Evolutionary conservation across 2,113 vertebrate genomes (phyloP), one percentile per base, ranked within the genome.

Genomic region (Malurus cyaneus): DNA sequence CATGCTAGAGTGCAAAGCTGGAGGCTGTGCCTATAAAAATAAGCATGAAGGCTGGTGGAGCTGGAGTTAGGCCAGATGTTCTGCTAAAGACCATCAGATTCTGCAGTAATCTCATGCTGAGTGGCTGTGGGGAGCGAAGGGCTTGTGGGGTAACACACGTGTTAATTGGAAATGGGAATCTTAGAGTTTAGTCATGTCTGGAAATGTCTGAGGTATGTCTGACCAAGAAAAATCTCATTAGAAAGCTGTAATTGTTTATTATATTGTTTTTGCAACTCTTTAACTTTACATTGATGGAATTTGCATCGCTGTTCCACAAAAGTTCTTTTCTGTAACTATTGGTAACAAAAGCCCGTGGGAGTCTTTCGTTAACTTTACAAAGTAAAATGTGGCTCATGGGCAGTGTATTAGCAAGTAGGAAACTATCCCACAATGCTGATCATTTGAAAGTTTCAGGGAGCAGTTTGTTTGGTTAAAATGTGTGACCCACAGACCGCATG

Each of bases 11-110:
- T 0, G 11, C 57, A 69, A 62, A 91, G 65, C 92, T 93, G 92
- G 81, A 96, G 87, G 88, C 95, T 78, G 61, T 88, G 90, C 86
- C 94, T 97, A 16, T 93, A 94, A 95, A 96, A 97, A 96, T 49
- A 96, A 91, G 70, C 72, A 47, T 81, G 67, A 89, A 82, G 76
- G 57, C 90, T 89, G 80, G 91, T 82, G 62, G 47, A 77, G 74
- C 76, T 96, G 91, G 94, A 93, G 42, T 61, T 86, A 41, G 31
- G 85, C 92, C 96, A 94, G 39, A 36, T 79, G 41, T 49, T 82
- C 61, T 86, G 5, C 79, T 92, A 69, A 95, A 90, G 82, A 60
- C 82, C 80, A 67, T 84, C 92, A 80, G 57, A 90, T 89, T 94
- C 84, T 84, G 80, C 79, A 85, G 86, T 80, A 87, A 88, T 93